These are phyloP conservation scores for Macroramphosus scolopax DNA, from an alignment of 2,797 vertebrate genomes.

Conservation along the genomic window DNA sequence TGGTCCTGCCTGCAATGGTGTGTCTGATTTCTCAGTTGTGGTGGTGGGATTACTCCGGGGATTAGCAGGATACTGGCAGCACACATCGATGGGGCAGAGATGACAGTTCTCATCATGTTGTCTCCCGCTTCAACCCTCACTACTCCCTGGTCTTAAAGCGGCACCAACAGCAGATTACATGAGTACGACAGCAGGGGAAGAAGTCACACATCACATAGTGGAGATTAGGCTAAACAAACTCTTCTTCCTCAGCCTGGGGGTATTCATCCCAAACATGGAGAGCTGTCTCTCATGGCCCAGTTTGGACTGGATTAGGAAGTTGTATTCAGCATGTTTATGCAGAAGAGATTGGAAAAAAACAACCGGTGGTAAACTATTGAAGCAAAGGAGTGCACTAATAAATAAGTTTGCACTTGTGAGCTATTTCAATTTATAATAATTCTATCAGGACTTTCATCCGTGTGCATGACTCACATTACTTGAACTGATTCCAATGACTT, in stretches of 20 bases:
- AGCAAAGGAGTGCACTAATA: constrained; percentile 15
- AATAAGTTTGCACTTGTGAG: constrained; percentile 4
- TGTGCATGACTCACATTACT: too few relatives aligned
- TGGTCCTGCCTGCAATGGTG: constrained; percentile 42
- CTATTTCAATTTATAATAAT: too few relatives aligned
- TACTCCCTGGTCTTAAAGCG: constrained; percentile 55
- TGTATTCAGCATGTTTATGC: constrained; percentile 24
- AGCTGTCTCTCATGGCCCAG: constrained; percentile 50
- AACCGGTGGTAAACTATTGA: constrained; percentile 6
- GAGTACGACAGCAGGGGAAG: constrained; percentile 56
- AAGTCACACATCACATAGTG: constrained; percentile 65
- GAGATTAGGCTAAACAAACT: constrained; percentile 67
- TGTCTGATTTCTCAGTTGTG: constrained; percentile 59
- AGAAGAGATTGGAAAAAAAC: constrained; percentile 22
- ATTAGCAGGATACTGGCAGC: constrained; percentile 71
- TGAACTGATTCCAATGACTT: too few relatives aligned
- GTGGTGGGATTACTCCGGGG: constrained; percentile 68
- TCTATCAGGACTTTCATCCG: too few relatives aligned
- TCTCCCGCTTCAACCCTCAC: constrained; percentile 49
- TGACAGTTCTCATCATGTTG: constrained; percentile 69
- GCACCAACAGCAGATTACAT: constrained; percentile 72
- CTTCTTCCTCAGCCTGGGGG: constrained; percentile 47
- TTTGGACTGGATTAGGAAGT: constrained; percentile 59
- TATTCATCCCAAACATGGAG: constrained; percentile 53
- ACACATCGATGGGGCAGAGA: constrained; percentile 66